Evolutionary conservation across 2,888 invertebrate species (phyloP), one percentile per base, ranked within the genome.

Genomic region (Harpagoxenus sublaevis): DNA sequence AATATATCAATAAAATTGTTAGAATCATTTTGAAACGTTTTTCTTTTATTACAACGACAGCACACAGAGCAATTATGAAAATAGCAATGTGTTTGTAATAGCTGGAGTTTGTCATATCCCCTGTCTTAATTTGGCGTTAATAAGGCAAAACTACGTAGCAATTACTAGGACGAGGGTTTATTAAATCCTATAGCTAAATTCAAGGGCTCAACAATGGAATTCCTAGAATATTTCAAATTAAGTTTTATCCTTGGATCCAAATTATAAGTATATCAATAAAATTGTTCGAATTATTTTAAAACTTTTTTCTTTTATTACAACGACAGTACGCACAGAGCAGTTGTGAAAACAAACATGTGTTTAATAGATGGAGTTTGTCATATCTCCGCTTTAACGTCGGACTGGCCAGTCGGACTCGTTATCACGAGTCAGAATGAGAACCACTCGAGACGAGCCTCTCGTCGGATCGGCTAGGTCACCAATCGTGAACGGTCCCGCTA

Each of bases 371-470:
- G n/a, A n/a, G 3, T 63, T n/a, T 35, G 23, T 28, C 45, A 31
- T 18, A 51, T 10, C 51, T 0, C 51, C 15, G 1, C 4, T 28
- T 42, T 28, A 23, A 31, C 5, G 15, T 10, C 35, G 18, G n/a
- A 3, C n/a, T 1, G 15, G n/a, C 28, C 55, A 23, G 55, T n/a
- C 35, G 9, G 45, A 23, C 10, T 57, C 6, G 4, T 60, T n/a
- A n/a, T 57, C 18, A 23, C 5, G 12, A 42, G 3, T 45, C 23
- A 4, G 42, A 45, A 82, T 91, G 91, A 88, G 90, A 86, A 73
- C 86, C 89, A 45, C 88, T 87, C 66, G 48, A 85, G 87, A 63
- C 90, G 90, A 92, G 92, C 92, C 91, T 51, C 90, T 83, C 63
- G 84, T 81, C 83, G 45, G 81, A 86, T 75, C 86, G 84, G 81